Base-by-base conservation (phyloP, 2,113 vertebrate genomes). In the Eupsittula cactorum region DNA sequence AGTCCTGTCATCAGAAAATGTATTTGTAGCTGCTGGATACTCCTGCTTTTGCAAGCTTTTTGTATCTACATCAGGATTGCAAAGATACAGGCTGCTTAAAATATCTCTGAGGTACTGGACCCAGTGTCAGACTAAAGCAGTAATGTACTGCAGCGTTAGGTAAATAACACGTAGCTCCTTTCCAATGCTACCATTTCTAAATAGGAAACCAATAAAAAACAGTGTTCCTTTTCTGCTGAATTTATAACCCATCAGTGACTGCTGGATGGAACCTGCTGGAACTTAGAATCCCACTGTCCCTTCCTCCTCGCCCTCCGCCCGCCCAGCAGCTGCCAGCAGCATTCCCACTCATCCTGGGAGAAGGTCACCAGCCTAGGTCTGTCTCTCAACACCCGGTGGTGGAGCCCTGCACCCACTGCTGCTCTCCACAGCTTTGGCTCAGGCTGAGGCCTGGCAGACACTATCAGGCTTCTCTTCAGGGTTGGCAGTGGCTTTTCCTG, bases 351-450 rank as follows among this genome's bases (percentile, higher is more conserved):
- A 0, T 29, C 44, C 55, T 19, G 57, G 57, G 82, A 62, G 19
- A 31, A 28, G 8, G 27, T n/a, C 28, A 39, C 23, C 35, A 21
- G 68, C 42, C 63, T 63, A 55, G 42, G 63, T 47, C 46, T 9
- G 57, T 69, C 31, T 41, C 35, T 63, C 47, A 55, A 31, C 2
- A 2, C 41, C 14, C 7, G 21, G 7, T 3, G 16, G 35, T 57
- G 19, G 16, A 70, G n/a, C 14, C 0, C 14, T 35, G 18, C 35
- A 35, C 52, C 27, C 29, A 5, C 47, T 17, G 31, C 68, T 75
- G 55, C 50, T 50, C 57, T 44, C 1, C 0, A 0, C 11, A 14
- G 2, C 42, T 23, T 76, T 1, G 3, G 57, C 68, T 62, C 5
- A 17, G n/a, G n/a, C 68, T 31, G 6, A 8, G 1, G 0, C 46